Conservation (phyloP, 2,797 vertebrate species). For the Xiphophorus birchmanni region DNA sequence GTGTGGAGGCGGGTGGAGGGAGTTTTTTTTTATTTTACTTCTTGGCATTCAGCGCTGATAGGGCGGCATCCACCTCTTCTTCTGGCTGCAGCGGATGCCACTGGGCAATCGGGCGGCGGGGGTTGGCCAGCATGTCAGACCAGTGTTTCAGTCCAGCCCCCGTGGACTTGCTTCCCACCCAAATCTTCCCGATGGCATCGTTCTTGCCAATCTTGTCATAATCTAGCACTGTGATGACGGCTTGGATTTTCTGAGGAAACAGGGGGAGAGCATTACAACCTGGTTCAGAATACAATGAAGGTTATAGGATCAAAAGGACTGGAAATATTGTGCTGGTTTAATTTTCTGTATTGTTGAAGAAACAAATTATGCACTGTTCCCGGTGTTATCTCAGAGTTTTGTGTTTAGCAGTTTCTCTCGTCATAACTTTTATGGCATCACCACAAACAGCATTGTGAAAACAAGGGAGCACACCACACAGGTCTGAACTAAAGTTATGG, state of each 20-base stretch:
- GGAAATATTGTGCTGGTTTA: background rate
- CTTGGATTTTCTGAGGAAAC: conserved; percentile 91
- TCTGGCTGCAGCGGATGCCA: conserved; percentile 98
- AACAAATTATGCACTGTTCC: background rate
- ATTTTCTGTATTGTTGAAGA: background rate
- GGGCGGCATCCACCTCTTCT: conserved; percentile 90
- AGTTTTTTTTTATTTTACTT: conserved; percentile 81
- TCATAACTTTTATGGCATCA: background rate
- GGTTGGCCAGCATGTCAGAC: conserved; percentile 98
- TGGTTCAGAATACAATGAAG: background rate
- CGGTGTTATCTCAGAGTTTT: background rate
- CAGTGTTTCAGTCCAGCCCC: conserved; percentile 96
- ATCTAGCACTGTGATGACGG: conserved; percentile 96
- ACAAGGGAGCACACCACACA: background rate
- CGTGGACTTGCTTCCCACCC: conserved; percentile 89
- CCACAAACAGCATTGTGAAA: too few species aligned
- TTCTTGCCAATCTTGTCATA: conserved; percentile 99
- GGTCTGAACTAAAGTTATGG: background rate
- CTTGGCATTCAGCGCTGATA: conserved; percentile 90
- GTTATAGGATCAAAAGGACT: background rate
- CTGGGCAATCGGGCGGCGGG: conserved; percentile 95
- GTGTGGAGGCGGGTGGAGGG: conserved; percentile 44
- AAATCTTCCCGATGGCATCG: conserved; percentile 97
- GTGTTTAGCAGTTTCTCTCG: background rate
- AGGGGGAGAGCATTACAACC: conserved; percentile 10